phyloP scores from a whole-genome alignment of 2,888 invertebrate genomes.

The Leistus spinibarbis region DNA sequence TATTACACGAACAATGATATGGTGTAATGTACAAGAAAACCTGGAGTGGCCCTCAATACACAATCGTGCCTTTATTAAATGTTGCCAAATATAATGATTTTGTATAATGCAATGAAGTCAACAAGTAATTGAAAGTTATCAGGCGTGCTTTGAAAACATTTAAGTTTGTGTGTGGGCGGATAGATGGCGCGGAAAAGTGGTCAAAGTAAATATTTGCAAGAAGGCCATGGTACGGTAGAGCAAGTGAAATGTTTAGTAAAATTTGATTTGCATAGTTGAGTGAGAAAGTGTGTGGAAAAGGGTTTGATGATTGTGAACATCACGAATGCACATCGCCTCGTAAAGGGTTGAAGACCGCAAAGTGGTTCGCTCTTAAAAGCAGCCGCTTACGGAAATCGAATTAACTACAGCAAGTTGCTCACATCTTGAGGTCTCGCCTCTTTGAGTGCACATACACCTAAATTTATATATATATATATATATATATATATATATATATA shows the following conservation, averaged over 20 bases:
- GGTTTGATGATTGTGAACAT: not conserved
- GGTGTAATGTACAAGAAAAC: not conserved
- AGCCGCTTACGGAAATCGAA: slow-evolving; percentile 13
- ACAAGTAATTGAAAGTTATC: not conserved
- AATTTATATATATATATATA: too few species aligned
- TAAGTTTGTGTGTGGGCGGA: not conserved
- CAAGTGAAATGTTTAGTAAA: slow-evolving; percentile 7
- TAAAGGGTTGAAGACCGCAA: slow-evolving; percentile 33
- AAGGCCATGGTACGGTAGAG: not conserved
- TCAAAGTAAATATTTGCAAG: not conserved
- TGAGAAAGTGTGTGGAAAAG: not conserved
- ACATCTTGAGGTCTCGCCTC: slow-evolving; percentile 2
- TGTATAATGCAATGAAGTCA: too few species aligned
- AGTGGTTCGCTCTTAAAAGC: slow-evolving; percentile 36
- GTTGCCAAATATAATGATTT: too few species aligned
- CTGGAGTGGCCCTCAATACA: too few species aligned
- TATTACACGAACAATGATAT: not conserved
- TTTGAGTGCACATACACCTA: slow-evolving; percentile 29
- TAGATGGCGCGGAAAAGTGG: not conserved
- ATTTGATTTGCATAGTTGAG: slow-evolving; percentile 33
- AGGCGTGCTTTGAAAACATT: not conserved
- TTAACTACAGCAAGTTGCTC: slow-evolving; percentile 17
- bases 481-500: too few species aligned
- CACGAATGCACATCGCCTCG: not conserved
- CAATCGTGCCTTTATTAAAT: too few species aligned